Conservation (phyloP, 1,140 invertebrate genomes). For the Samia ricini region DNA sequence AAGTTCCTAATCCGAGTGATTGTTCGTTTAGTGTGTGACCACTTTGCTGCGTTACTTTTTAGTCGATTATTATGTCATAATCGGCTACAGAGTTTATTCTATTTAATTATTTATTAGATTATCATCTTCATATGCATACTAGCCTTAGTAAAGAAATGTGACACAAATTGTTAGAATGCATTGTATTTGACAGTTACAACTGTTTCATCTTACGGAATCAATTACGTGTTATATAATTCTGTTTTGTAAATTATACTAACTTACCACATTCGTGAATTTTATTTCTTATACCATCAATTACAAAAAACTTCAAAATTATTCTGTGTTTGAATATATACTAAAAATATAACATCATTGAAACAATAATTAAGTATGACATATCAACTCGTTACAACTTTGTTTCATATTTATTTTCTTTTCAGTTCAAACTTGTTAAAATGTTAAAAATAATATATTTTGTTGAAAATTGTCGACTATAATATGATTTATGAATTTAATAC, state of each 20-base stretch:
- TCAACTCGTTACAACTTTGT: background rate
- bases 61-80: background rate
- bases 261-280: too few species aligned
- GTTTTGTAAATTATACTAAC: background rate
- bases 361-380: background rate
- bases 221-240: background rate
- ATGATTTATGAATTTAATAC: background rate
- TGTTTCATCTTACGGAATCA: background rate
- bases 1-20: background rate
- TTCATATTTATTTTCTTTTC: background rate
- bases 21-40: background rate
- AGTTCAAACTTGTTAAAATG: background rate
- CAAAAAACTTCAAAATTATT: too few species aligned
- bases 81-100: background rate
- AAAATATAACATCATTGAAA: background rate
- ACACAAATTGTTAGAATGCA: background rate
- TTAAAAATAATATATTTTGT: background rate
- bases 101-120: background rate
- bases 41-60: background rate
- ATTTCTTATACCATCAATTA: too few species aligned
- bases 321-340: background rate
- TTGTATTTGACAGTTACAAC: background rate
- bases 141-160: background rate
- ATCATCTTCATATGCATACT: too few species aligned
- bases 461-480: background rate